These are phyloP conservation scores for Dendrocincla tyrannina DNA, from an alignment of 2,797 vertebrate species.

Conservation along the genomic window DNA sequence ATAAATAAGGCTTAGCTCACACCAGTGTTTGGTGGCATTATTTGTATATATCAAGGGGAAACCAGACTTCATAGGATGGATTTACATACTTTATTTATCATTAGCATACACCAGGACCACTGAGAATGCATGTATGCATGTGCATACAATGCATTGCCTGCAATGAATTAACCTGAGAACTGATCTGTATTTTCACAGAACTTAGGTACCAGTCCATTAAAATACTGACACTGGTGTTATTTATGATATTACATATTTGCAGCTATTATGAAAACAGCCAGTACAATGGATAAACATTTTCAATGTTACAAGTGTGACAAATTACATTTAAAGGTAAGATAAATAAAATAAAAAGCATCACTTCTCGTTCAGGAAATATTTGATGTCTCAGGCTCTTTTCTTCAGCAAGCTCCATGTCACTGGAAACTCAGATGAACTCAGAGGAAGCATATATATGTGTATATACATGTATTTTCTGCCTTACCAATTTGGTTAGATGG, in stretches of 20 bases:
- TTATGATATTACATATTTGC: not conserved
- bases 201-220: not conserved
- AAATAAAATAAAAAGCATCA: not conserved
- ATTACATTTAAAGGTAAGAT: not conserved
- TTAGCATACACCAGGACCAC: constrained; percentile 1
- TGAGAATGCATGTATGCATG: not conserved
- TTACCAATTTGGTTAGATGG: not conserved
- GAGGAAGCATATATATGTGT: not conserved
- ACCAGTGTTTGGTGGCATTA: constrained; percentile 12
- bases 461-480: not conserved
- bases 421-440: not conserved
- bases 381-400: not conserved
- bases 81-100: constrained; percentile 45
- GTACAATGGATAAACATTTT: not conserved
- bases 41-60: not conserved
- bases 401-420: not conserved
- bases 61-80: constrained; percentile 21
- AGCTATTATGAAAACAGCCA: not conserved
- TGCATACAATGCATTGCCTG: not conserved
- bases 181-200: not conserved
- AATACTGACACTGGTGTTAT: not conserved
- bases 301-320: not conserved
- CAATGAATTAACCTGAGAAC: constrained; percentile 18
- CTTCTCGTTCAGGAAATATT: not conserved
- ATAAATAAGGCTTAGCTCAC: not conserved